Base-by-base conservation (phyloP, 2,888 invertebrate genomes). In the Spilarctia lutea region DNA sequence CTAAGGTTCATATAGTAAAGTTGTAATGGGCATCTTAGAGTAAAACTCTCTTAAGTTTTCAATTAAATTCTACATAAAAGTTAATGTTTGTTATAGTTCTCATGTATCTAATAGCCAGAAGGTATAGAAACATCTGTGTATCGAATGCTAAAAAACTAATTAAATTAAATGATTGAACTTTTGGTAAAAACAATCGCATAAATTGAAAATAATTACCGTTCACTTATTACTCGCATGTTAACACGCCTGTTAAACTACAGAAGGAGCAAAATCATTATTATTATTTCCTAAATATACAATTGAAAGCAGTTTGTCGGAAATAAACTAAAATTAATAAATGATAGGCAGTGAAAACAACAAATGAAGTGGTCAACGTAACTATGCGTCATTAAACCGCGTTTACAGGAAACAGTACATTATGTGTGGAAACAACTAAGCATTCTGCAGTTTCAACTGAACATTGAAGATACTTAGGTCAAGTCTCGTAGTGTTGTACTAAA, bases 401-500 rank as follows among this genome's bases (percentile, higher is more conserved):
- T 79, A 82, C 88, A 90, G 89, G 91, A 91, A 91, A 88, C 86
- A 81, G 83, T 87, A 86, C 82, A 87, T 90, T 88, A 90, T 82
- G 83, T 88, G 90, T 87, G 89, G 89, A 90, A 90, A 88, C 89
- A 90, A 88, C 89, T 83, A 82, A 80, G 85, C 86, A 87, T 86
- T 86, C 86, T 84, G 82, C 83, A 85, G 89, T 87, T 89, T 85
- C 81, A 84, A 87, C 84, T 83, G 86, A 88, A 85, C 77, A 74
- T 73, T 76, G 82, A 80, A 77, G 79, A 85, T 84, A 70, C 78
- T 79, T 75, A 75, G 74, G 75, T 80, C 79, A 75, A 77, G 70
- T 69, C 71, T 71, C 33, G 74, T 73, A 73, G 72, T 76, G 76
- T 75, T 70, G 39, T 42, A 60, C 33, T 72, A 52, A 82, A 75